Base-by-base conservation (phyloP, 2,113 vertebrate species). In the Collichthys lucidus region DNA sequence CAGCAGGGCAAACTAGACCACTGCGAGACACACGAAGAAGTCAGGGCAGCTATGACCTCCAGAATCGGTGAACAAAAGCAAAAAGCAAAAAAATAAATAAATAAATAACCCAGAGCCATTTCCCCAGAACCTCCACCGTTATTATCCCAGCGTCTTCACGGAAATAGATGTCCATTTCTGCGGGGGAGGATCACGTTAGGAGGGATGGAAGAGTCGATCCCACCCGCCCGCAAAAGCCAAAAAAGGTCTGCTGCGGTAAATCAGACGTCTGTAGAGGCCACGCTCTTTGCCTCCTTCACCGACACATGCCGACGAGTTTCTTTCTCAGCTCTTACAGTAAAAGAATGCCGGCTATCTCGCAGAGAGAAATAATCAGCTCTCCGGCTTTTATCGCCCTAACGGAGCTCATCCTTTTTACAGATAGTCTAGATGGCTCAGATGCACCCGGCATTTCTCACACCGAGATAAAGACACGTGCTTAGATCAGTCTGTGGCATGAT, bases 311-410 rank as follows among this genome's bases (percentile, higher is more conserved):
- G 67, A 35, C 8, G 19, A 44, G 62, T 35, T 73, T 42, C 68
- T 78, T 80, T 74, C 78, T 82, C 75, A 74, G 61, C 73, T 82
- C 76, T 81, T 80, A 86, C 53, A 12, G 77, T 68, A 74, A 75
- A 81, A 84, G 62, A 88, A 77, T 44, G 63, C 17, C 2, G n/a
- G 59, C 35, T 64, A 55, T 70, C 67, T 85, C 75, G 80, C 72
- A 47, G 60, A 76, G 76, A 74, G 64, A 73, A 84, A 77, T 84
- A 74, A 85, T 86, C 83, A 72, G 79, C 81, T 86, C 85, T 74
- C 66, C 4, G 40, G 75, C 68, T 84, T 87, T 90, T 77, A 89
- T 84, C 83, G 76, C 67, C 76, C 56, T 64, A 75, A n/a, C n/a
- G 14, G 44, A 74, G 76, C 77, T 85, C 74, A 77, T 81, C 55